phyloP scores from a whole-genome alignment of 2,797 vertebrate genomes.

The Psittacula derbiana region DNA sequence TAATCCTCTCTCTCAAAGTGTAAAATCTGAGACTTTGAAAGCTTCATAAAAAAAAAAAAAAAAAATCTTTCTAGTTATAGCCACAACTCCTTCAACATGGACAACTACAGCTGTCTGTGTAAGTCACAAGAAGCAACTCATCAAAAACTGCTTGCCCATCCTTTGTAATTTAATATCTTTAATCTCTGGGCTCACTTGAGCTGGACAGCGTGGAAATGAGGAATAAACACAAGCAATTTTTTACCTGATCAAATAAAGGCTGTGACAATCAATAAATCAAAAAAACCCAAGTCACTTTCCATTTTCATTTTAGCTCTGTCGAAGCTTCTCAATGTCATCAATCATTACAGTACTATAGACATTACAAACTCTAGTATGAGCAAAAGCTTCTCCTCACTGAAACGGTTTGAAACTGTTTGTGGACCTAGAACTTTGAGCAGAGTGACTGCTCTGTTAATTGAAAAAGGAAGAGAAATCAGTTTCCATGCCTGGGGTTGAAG shows the following conservation, averaged over 20 bases:
- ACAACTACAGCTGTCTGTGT: not conserved
- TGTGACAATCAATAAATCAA: not conserved
- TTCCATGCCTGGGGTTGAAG: not conserved
- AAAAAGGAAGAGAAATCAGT: conserved; percentile 9
- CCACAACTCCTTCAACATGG: not conserved
- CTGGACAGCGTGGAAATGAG: not conserved
- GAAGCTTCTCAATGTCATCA: not conserved
- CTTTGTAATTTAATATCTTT: not conserved
- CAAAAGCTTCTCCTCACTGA: not conserved
- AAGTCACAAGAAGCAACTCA: not conserved
- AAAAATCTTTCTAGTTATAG: not conserved
- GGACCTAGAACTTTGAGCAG: not conserved
- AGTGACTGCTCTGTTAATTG: not conserved
- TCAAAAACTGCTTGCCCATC: not conserved
- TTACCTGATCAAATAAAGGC: not conserved
- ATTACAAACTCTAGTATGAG: not conserved
- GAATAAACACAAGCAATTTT: not conserved
- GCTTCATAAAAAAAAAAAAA: not conserved
- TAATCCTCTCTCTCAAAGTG: not conserved
- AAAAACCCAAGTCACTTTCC: not conserved
- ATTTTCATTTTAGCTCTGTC: not conserved
- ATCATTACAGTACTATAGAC: not conserved
- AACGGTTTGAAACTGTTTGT: not conserved
- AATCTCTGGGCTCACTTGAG: not conserved
- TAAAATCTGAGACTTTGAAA: not conserved